Evolutionary conservation across 2,113 vertebrate species (phyloP).

Genomic region (Silurus asotus): DNA sequence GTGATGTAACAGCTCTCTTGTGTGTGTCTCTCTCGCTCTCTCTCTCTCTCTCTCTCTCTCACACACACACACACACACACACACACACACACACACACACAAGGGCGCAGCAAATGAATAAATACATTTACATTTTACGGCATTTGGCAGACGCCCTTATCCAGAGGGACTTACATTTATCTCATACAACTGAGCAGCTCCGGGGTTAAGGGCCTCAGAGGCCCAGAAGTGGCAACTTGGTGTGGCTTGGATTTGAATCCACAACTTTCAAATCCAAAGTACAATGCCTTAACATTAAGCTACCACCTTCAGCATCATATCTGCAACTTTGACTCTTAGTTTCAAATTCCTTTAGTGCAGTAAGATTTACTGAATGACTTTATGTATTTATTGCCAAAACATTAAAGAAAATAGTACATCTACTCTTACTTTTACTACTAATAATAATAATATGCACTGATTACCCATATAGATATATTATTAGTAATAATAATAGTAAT

Average conservation of each 20-base stretch:
- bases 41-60: conserved; percentile 52
- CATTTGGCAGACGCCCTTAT: no score
- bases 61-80: conserved; percentile 47
- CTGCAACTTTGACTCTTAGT: conserved; percentile 5
- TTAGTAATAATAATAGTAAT: background rate
- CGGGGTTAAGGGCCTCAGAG: no score
- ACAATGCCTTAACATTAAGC: no score
- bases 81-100: conserved; percentile 53
- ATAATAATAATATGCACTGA: background rate
- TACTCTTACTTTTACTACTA: no score
- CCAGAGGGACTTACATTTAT: no score
- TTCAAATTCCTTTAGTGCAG: background rate
- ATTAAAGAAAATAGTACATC: background rate
- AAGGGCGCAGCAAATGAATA: no score
- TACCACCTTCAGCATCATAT: background rate
- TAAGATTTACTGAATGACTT: background rate
- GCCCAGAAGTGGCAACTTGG: no score
- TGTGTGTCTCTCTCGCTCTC: conserved; percentile 37
- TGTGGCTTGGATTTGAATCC: no score
- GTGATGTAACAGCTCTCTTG: conserved; percentile 42
- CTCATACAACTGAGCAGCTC: no score
- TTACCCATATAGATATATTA: background rate
- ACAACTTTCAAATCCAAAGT: no score
- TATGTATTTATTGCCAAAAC: background rate
- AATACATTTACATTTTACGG: no score